Base-by-base conservation (phyloP, 2,888 invertebrate genomes). In the Leucophenga maculata region DNA sequence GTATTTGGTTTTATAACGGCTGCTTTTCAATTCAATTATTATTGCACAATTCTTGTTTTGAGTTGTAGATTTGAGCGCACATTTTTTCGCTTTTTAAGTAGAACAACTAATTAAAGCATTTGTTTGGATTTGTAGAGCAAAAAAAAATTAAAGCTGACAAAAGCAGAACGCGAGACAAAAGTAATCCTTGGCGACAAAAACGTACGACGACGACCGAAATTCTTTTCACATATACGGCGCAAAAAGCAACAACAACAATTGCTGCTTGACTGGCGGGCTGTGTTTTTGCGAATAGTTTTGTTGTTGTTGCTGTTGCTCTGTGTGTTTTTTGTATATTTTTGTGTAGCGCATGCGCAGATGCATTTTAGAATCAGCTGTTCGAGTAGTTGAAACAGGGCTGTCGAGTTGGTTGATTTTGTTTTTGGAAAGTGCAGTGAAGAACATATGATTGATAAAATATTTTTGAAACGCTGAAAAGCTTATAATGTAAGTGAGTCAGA, bases 1-100 rank as follows among this genome's bases (percentile, higher is more conserved):
- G n/a, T 31, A 13, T 50, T 50, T 50, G 50, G 50, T 59, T 46
- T 57, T 67, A 46, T 67, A 67, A 39, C 50, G 65, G 14, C 22
- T 50, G 32, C 48, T 55, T 66, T 55, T 32, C 44, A 72, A 22
- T 69, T 46, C 20, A 69, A 67, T 72, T 48, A 6, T 11, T 64
- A 44, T 64, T 14, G 13, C 14, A 39, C 8, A 39, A 32, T 6
- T 6, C 16, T 60, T 11, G 39, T 18, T 39, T 39, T n/a, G 3
- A 60, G 11, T 60, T 60, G 11, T 2, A 44, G 9, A 44, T 60
- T 32, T 39, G 14, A 39, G 44, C 39, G 14, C 16, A 39, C 39
- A 9, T 18, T 39, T 16, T 3, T 54, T 22, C 20, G 14, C 22
- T 18, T 11, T 11, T 22, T 22, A 11, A 22, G 9, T 14, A 14